phyloP scores from a whole-genome alignment of 2,888 invertebrate species.

The Tachina grossa region DNA sequence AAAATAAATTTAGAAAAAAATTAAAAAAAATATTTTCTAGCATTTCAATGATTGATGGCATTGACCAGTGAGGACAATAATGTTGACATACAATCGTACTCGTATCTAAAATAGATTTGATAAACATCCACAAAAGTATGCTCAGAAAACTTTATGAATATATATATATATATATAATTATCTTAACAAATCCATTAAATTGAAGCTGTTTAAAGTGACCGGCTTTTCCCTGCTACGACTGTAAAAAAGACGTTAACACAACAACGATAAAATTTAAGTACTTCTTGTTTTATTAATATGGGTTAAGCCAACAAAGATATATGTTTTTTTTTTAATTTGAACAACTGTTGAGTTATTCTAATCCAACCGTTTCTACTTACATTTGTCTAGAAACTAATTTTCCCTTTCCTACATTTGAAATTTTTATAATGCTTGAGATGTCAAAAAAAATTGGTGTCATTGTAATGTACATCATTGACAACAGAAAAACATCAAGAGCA shows the following conservation, averaged over 20 bases:
- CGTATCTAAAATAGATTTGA: too few relatives aligned
- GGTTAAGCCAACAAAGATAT: constrained; percentile 14
- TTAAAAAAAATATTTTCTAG: too few relatives aligned
- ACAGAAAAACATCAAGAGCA: constrained; percentile 7
- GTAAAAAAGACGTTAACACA: not conserved
- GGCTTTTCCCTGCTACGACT: not conserved
- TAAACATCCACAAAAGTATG: too few relatives aligned
- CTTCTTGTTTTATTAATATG: not conserved
- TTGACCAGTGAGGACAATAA: too few relatives aligned
- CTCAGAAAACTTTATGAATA: too few relatives aligned
- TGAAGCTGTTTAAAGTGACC: too few relatives aligned
- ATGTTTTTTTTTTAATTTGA: constrained; percentile 4
- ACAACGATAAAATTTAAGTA: constrained; percentile 7
- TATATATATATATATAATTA: too few relatives aligned
- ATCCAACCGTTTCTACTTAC: not conserved
- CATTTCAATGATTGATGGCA: too few relatives aligned
- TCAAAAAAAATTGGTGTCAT: constrained; percentile 51
- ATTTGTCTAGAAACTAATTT: not conserved
- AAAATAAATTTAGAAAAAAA: not conserved
- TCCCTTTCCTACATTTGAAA: not conserved
- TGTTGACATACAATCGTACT: too few relatives aligned
- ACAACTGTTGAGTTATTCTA: constrained; percentile 12
- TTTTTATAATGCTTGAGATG: not conserved
- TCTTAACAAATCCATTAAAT: not conserved
- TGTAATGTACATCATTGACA: constrained; percentile 47